Evolutionary conservation across 2,888 invertebrate species (phyloP), one percentile per base, ranked within the genome.

Genomic region (Thymelicus sylvestris): DNA sequence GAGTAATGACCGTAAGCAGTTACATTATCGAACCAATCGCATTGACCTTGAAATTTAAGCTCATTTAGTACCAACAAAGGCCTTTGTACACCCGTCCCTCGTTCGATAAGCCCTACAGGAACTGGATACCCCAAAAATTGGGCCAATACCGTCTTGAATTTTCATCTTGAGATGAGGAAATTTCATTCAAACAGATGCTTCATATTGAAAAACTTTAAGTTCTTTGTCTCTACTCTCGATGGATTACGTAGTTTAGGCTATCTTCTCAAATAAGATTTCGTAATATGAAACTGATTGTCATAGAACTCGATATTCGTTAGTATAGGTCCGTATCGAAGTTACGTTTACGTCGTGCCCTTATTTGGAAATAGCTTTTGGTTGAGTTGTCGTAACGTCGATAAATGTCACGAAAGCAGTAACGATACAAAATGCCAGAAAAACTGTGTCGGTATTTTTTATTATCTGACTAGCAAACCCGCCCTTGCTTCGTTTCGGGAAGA

Each of bases 331-430:
- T 44, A 44, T 10, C 12, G 8, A 19, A 44, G 3, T 10, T 44
- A 44, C 12, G 10, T 44, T 31, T 12, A 31, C 0, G 31, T 12
- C 31, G 12, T 57, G 57, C 31, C 57, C 12, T 57, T 38, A 57
- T 52, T 52, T 19, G 19, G 19, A 52, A 52, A 52, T 52, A 52
- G 6, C 19, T 61, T 61, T 44, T 10, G 10, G 10, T 12, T 12
- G 12, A 12, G 3, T 44, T 44, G 44, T 44, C 10, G 44, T 44
- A 44, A 44, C 44, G 44, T 10, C 39, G 41, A 24, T 31, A 62
- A 62, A 62, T 62, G 62, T 62, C 62, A 62, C 7, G 62, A 62
- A 10, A 7, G 47, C 31, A 44, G 62, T 62, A 60, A 60, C n/a
- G 39, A 5, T 31, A 31, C 41, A 41, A 41, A 60, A 60, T 60